Evolutionary conservation across 2,113 vertebrate species (phyloP).

Genomic region (Antechinus stuartii): DNA sequence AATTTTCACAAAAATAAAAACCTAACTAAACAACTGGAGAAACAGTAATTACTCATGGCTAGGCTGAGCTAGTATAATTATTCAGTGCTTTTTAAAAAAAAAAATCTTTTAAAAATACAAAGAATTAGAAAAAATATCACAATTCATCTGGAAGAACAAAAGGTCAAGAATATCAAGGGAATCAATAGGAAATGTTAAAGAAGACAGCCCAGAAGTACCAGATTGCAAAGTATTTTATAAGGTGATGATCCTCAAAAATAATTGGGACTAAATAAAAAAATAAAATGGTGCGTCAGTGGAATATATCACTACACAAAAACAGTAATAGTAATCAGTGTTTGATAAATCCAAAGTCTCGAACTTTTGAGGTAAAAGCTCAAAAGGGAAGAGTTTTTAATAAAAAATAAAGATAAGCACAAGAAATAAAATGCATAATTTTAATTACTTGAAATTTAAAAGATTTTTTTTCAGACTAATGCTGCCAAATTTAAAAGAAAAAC

Average conservation of each 20-base stretch:
- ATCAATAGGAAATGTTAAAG: neutral
- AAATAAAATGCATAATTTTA: neutral
- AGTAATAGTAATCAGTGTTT: neutral
- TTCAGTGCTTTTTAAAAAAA: neutral
- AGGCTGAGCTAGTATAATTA: neutral
- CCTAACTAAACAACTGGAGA: neutral
- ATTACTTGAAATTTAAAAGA: neutral
- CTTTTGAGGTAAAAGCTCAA: neutral
- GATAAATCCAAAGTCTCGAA: neutral
- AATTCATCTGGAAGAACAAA: neutral
- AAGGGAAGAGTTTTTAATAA: neutral
- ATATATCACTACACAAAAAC: neutral
- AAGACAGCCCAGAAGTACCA: neutral
- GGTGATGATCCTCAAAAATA: neutral
- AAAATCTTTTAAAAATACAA: too few species aligned
- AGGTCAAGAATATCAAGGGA: neutral
- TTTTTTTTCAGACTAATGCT: neutral
- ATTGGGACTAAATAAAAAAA: neutral
- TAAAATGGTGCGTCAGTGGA: neutral
- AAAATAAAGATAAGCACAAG: neutral
- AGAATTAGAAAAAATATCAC: neutral
- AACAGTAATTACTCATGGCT: neutral
- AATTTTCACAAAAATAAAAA: neutral
- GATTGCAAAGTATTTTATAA: neutral
- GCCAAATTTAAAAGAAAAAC: neutral